Evolutionary conservation across 2,888 invertebrate species (phyloP), one percentile per base, ranked within the genome.

Genomic region (Xestia c-nigrum): DNA sequence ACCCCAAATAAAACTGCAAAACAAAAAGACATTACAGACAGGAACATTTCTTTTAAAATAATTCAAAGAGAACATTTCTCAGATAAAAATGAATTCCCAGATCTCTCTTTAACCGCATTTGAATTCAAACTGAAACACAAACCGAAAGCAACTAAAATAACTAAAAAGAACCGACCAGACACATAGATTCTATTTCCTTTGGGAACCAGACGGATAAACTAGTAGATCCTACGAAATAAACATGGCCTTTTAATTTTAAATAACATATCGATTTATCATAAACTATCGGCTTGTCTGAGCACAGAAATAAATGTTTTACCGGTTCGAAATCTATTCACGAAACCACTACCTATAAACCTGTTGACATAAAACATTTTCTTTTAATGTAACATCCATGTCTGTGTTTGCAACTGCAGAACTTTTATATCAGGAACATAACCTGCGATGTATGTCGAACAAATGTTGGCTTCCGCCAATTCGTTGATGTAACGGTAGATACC

Each of bases 261-360:
- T 72, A 76, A 81, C 55, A 38, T 75, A 86, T 86, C 64, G 80
- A 81, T 86, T 82, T 77, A 77, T 79, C 80, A 81, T 79, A 85
- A 83, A 87, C 74, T 70, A 77, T 72, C 65, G 69, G 79, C 71
- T 78, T 74, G 77, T 81, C 71, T 79, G 72, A 67, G 69, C 72
- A 55, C 21, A 68, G 71, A 71, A 78, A 82, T 81, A 82, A 76
- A 82, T 72, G 76, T 72, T 74, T 63, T 76, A 5, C 73, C 68
- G 63, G 67, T 80, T 66, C 67, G 61, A 77, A 85, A 72, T 80
- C 69, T 72, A 81, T 84, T 79, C 81, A 75, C 52, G 5, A 70
- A 61, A 50, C 40, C 40, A 40, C 10, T 69, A 80, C 72, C 47
- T 40, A 40, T 52, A 71, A 69, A 65, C 19, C 38, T 68, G 6